A percentile compares a stretch with the other conserved stretches of the same genome.
Conservation (phyloP, 2,888 invertebrate species). For the Chrysolina haemoptera region DNA sequence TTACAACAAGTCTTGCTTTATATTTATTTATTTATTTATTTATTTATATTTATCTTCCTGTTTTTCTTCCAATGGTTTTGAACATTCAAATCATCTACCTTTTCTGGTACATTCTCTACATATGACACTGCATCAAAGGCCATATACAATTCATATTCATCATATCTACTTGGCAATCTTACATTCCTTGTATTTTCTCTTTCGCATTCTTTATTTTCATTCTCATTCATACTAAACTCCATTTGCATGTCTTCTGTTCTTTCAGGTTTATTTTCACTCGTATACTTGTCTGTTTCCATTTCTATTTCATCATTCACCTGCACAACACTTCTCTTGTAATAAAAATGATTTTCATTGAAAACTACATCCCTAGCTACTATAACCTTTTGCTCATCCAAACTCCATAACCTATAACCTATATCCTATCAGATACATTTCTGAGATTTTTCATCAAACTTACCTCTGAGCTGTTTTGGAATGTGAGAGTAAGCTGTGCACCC, state of each 20-base stretch:
- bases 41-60: too few species aligned
- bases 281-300: neutral
- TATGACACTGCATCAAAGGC: conserved; percentile 46
- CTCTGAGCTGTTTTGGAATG: neutral
- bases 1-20: too few species aligned
- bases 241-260: conserved; percentile 7
- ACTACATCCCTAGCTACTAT: conserved; percentile 39
- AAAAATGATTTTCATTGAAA: conserved; percentile 42
- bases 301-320: conserved; percentile 15
- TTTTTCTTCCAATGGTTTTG: too few species aligned
- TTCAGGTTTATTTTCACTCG: neutral
- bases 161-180: conserved; percentile 35
- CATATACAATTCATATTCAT: conserved; percentile 49
- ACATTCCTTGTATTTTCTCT: conserved; percentile 31
- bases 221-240: conserved; percentile 23
- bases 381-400: conserved; percentile 30
- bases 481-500: neutral
- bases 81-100: conserved; percentile 36
- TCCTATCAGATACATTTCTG: conserved; percentile 43
- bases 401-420: conserved; percentile 46
- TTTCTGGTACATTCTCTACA: conserved; percentile 44
- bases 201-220: conserved; percentile 25
- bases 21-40: too few species aligned
- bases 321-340: conserved; percentile 27
- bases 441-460: conserved; percentile 37